phyloP scores from a whole-genome alignment of 2,113 vertebrate species.

The Pedionomus torquatus region DNA sequence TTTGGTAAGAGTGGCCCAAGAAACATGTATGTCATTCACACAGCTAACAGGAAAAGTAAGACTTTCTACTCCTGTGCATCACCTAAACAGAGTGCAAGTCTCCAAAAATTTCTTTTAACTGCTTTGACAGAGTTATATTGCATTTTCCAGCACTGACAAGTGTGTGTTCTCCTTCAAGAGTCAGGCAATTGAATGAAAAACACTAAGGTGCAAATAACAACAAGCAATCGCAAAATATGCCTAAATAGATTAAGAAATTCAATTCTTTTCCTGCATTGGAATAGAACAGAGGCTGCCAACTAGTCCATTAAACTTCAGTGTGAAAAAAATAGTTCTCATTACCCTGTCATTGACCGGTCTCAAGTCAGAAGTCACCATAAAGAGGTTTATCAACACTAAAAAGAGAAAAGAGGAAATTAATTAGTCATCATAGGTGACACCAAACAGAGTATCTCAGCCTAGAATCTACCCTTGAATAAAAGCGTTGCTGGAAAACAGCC shows the following conservation, averaged over 20 bases:
- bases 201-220: neutral
- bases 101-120: neutral
- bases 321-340: neutral
- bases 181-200: neutral
- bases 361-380: slow-evolving; percentile 86
- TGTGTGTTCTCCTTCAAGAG: neutral
- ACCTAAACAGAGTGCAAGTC: neutral
- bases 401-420: neutral
- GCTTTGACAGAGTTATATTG: neutral
- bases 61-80: neutral
- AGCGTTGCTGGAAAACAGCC: neutral
- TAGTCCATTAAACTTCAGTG: neutral
- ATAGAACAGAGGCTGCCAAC: neutral
- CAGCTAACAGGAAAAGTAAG: neutral
- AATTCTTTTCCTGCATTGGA: neutral
- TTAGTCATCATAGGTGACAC: neutral
- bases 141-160: neutral
- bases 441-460: neutral
- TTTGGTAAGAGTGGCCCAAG: neutral
- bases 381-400: slow-evolving; percentile 88
- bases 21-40: neutral
- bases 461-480: neutral
- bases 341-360: slow-evolving; percentile 87
- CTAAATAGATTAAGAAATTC: neutral
- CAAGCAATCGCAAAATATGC: neutral